Evolutionary conservation across 2,888 invertebrate species (phyloP).

Genomic region (Torymus tubicola): DNA sequence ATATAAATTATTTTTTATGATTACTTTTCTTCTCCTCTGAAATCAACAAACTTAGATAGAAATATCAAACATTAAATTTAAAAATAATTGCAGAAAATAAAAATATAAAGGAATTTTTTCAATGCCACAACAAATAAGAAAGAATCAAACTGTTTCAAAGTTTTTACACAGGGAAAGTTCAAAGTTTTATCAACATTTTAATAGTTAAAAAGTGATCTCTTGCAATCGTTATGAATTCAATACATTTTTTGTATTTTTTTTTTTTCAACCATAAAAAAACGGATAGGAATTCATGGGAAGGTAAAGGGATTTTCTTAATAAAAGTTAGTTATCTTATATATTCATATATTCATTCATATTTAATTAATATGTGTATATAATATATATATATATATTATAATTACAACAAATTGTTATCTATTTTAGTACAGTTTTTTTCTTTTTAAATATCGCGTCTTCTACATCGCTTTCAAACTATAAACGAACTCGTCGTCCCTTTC

Average conservation of each 20-base stretch:
- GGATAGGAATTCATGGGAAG: background rate
- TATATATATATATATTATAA: constrained; percentile 56
- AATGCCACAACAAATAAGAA: too few relatives aligned
- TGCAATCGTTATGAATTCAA: too few relatives aligned
- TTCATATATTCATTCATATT: constrained; percentile 56
- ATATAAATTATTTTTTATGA: too few relatives aligned
- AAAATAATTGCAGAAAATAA: too few relatives aligned
- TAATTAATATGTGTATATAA: constrained; percentile 56
- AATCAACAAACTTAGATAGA: too few relatives aligned
- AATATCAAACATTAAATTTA: too few relatives aligned
- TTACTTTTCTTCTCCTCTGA: too few relatives aligned
- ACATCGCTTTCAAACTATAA: constrained; percentile 40
- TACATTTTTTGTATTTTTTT: background rate
- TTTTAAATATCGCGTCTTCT: constrained; percentile 35
- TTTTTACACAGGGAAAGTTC: too few relatives aligned
- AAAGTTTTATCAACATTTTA: too few relatives aligned
- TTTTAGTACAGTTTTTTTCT: constrained; percentile 47
- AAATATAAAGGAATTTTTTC: too few relatives aligned
- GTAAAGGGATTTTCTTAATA: background rate
- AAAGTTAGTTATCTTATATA: constrained; percentile 26
- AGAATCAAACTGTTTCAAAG: too few relatives aligned
- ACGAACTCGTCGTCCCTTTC: constrained; percentile 31
- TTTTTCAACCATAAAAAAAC: background rate
- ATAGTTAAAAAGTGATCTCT: too few relatives aligned
- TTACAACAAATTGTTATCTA: constrained; percentile 58